Percentiles rank a stretch among this genome's conserved stretches.
Conservation (phyloP, 2,888 invertebrate genomes). For the Branchipolynoe longqiensis region DNA sequence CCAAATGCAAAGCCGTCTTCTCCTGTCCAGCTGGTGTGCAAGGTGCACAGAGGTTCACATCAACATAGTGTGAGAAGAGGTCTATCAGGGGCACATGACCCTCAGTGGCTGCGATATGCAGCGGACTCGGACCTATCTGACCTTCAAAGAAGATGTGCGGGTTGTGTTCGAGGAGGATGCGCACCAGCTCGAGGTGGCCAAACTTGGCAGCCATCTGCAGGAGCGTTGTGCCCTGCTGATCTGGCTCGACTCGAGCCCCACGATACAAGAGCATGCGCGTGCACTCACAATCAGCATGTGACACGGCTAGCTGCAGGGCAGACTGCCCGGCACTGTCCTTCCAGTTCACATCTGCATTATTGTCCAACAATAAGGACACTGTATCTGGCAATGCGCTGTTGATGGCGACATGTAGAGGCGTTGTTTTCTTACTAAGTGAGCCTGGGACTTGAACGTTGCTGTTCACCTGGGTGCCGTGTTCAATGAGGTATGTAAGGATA, state of each 20-base stretch:
- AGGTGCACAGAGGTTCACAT: conserved; percentile 60
- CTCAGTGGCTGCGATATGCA: conserved; percentile 65
- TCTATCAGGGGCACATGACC: conserved; percentile 66
- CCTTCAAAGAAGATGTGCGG: conserved; percentile 62
- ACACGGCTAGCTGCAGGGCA: conserved; percentile 62
- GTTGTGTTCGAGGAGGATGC: conserved; percentile 63
- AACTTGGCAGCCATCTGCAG: conserved; percentile 63
- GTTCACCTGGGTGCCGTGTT: conserved; percentile 56
- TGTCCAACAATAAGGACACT: conserved; percentile 59
- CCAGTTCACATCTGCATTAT: conserved; percentile 63
- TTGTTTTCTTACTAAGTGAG: neutral
- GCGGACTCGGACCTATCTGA: conserved; percentile 63
- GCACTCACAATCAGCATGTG: conserved; percentile 55
- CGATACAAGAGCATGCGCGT: conserved; percentile 60
- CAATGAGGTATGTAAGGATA: conserved; percentile 59
- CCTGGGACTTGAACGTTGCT: neutral
- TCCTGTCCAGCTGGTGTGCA: conserved; percentile 29
- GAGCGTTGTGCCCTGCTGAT: conserved; percentile 55
- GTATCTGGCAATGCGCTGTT: conserved; percentile 41
- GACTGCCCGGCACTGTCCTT: conserved; percentile 59
- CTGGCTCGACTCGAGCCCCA: conserved; percentile 60
- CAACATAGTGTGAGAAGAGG: conserved; percentile 62
- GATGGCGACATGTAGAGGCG: conserved; percentile 64
- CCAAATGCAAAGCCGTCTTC: conserved; percentile 63
- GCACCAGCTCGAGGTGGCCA: conserved; percentile 66